Evolutionary conservation across 2,797 vertebrate species (phyloP).

Genomic region (Pseudochirops cupreus): DNA sequence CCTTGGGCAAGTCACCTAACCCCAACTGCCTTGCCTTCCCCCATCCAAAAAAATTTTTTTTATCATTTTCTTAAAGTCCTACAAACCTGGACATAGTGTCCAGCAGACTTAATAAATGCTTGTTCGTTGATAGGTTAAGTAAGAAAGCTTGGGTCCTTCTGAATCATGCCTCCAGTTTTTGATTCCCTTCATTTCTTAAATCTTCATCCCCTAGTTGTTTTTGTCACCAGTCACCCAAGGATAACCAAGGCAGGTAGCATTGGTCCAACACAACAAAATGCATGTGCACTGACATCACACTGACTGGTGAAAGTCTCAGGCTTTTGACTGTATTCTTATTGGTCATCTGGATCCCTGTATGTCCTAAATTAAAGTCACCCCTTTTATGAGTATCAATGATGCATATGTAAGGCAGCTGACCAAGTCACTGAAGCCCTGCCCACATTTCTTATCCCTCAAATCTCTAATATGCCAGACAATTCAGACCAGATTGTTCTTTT

Average conservation of each 20-base stretch:
- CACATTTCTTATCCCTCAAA: background rate
- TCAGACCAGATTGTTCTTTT: background rate
- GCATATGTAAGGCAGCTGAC: background rate
- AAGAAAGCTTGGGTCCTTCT: background rate
- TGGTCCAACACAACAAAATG: background rate
- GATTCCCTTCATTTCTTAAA: background rate
- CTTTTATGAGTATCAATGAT: background rate
- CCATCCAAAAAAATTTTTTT: too few relatives aligned
- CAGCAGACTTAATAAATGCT: background rate
- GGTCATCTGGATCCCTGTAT: background rate
- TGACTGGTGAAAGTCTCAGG: background rate
- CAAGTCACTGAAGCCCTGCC: background rate
- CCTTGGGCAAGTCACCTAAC: too few relatives aligned
- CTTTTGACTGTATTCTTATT: background rate
- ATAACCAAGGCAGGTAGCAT: background rate
- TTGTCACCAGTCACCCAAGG: background rate
- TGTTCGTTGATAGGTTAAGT: background rate
- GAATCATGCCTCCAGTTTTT: background rate
- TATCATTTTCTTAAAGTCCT: background rate
- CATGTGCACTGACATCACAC: background rate
- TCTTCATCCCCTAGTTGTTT: background rate
- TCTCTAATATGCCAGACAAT: background rate
- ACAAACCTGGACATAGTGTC: background rate
- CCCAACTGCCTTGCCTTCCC: too few relatives aligned
- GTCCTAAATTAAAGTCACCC: background rate